Percentiles rank a stretch among this genome's conserved stretches.
Evolutionary conservation across 2,797 vertebrate genomes (phyloP).

Genomic region (Dermochelys coriacea): DNA sequence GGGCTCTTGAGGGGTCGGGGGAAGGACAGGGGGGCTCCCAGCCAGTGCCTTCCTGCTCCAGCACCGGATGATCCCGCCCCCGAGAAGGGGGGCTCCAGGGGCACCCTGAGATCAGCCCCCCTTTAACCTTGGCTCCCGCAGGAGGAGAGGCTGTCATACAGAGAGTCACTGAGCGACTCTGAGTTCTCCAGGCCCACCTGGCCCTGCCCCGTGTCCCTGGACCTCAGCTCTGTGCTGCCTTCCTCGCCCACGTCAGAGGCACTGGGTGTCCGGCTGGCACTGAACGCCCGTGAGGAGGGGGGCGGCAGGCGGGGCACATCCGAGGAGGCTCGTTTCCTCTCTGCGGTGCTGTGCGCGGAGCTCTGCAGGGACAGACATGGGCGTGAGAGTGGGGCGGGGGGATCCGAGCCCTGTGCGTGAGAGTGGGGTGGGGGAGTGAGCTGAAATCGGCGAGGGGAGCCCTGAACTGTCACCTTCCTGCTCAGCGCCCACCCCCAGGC

Average conservation of each 20-base stretch:
- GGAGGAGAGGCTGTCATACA: constrained; percentile 96
- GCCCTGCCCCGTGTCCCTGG: constrained; percentile 85
- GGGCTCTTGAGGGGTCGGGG: background rate
- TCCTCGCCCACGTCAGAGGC: constrained; percentile 91
- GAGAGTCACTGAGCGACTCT: constrained; percentile 94
- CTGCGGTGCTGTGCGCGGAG: constrained; percentile 70
- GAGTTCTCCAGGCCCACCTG: constrained; percentile 91
- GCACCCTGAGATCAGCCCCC: background rate
- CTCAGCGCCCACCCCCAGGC: too few relatives aligned
- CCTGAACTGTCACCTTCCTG: too few relatives aligned
- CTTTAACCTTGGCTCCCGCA: constrained; percentile 96
- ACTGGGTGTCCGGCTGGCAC: constrained; percentile 83
- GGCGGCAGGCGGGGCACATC: constrained; percentile 63
- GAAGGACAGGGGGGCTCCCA: background rate
- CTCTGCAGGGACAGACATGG: constrained; percentile 51
- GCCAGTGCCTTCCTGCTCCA: background rate
- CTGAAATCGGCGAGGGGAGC: too few relatives aligned
- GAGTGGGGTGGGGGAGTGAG: too few relatives aligned
- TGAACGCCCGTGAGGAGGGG: constrained; percentile 76
- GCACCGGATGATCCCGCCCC: background rate
- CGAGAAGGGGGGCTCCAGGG: background rate
- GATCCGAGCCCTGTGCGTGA: too few relatives aligned
- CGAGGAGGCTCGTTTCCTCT: constrained; percentile 63
- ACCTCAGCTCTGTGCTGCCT: constrained; percentile 85
- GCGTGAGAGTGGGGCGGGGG: background rate